Conservation (phyloP, 2,888 invertebrate species). For the Spodoptera picta region DNA sequence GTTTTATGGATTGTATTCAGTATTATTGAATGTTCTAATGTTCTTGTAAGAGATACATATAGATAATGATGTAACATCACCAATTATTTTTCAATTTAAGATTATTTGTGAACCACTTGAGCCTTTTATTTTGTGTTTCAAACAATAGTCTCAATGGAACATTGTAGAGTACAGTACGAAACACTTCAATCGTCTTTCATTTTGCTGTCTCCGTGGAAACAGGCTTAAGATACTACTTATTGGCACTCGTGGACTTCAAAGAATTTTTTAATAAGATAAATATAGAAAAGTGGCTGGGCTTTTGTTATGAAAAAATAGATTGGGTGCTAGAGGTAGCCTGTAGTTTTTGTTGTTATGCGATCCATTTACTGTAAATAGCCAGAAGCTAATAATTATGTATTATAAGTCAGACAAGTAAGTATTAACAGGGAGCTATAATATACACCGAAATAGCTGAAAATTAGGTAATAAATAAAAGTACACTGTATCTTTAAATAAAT, state of each 20-base stretch:
- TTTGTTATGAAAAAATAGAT: slow-evolving; percentile 1
- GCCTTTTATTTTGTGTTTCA: too few relatives aligned
- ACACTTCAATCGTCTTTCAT: slow-evolving; percentile 3
- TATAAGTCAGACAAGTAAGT: too few relatives aligned
- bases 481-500: not conserved
- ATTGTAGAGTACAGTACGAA: not conserved
- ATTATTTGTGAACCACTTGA: too few relatives aligned
- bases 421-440: too few relatives aligned
- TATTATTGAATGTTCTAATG: slow-evolving; percentile 38
- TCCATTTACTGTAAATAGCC: too few relatives aligned
- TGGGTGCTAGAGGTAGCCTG: too few relatives aligned
- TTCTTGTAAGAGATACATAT: not conserved
- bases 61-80: too few relatives aligned
- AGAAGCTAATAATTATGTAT: too few relatives aligned
- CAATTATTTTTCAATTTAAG: not conserved
- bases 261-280: slow-evolving; percentile 1
- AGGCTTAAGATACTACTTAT: slow-evolving; percentile 13
- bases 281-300: not conserved
- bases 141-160: too few relatives aligned
- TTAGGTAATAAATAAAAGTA: not conserved
- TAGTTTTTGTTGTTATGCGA: too few relatives aligned
- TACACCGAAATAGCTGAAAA: too few relatives aligned
- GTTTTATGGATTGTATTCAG: slow-evolving; percentile 49
- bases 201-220: slow-evolving; percentile 13
- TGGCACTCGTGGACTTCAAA: slow-evolving; percentile 12